Evolutionary conservation across 2,797 vertebrate species (phyloP), one percentile per base, ranked within the genome.

Genomic region (Sciaenops ocellatus): DNA sequence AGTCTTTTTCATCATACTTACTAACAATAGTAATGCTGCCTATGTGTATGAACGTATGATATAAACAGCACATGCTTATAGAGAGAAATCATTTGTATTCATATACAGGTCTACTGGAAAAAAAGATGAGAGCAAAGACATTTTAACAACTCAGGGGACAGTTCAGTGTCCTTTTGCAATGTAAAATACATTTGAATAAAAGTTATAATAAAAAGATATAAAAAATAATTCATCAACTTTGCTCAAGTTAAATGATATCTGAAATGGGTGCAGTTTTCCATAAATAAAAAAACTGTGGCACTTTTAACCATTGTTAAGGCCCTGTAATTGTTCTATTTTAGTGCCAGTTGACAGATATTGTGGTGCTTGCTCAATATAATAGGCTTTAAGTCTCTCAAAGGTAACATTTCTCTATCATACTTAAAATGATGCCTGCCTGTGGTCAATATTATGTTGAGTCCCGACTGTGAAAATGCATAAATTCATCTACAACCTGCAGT

Each of bases 1-100:
- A 28, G 63, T 68, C 74, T 69, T 73, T 81, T 77, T 73, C 46
- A 75, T 76, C 18, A 64, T 69, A 46, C 46, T 26, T 62, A 48
- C 22, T 47, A 69, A 48, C 10, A 26, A 34, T 1, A 20, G 30
- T 41, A 59, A 60, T 64, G 41, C 26, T 55, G 63, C 50, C 73
- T 60, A 61, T 61, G 69, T 80, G 62, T 47, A 62, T 63, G 79
- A 57, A 38, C 20, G 7, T 20, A 50, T 64, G 34, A 34, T 62
- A 64, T 71, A 26, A 67, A 57, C 18, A 74, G 42, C 20, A 68
- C 67, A 76, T 38, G 34, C 68, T 66, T 50, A 22, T n/a, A 67
- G 57, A 52, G 46, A 22, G 6, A 65, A 24, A 63, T 72, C 2
- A 38, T 55, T 56, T 16, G 28, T 47, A 76, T 7, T 38, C 3